A percentile compares a stretch with the other conserved stretches of the same genome.
Evolutionary conservation across 2,113 vertebrate species (phyloP).

Genomic region (Patagioenas fasciata): DNA sequence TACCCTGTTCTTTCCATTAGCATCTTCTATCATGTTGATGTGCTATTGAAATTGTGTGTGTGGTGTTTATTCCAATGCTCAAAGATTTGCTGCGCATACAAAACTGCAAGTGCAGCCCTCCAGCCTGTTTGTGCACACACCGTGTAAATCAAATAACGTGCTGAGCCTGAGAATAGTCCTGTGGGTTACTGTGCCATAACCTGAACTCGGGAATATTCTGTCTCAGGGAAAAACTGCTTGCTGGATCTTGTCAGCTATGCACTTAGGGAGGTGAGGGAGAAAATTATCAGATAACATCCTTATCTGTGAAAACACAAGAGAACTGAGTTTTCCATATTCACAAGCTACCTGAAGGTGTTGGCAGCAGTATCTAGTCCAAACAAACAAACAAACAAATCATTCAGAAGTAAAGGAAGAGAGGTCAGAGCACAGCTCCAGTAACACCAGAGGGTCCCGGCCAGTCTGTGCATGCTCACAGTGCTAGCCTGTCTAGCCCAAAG

Average conservation of each 20-base stretch:
- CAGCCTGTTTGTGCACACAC: not conserved
- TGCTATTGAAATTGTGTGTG: not conserved
- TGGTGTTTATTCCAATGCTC: not conserved
- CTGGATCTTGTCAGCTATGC: not conserved
- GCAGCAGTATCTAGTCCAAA: not conserved
- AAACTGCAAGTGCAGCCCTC: not conserved
- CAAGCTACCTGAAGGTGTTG: not conserved
- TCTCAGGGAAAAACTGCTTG: not conserved
- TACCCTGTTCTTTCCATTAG: not conserved
- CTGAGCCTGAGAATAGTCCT: not conserved
- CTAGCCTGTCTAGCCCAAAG: not conserved
- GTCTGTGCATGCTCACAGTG: not conserved
- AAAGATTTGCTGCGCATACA: slow-evolving; percentile 13
- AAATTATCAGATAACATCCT: slow-evolving; percentile 33
- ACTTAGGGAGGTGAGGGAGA: slow-evolving; percentile 15
- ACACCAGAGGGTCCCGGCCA: not conserved
- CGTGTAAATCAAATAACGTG: not conserved
- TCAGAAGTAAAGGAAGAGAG: not conserved
- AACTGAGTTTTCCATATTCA: not conserved
- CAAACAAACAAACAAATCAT: not conserved
- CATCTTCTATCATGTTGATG: not conserved
- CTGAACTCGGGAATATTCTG: not conserved
- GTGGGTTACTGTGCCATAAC: slow-evolving; percentile 12
- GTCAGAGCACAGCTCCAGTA: not conserved
- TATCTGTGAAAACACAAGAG: not conserved